Evolutionary conservation across 2,113 vertebrate genomes (phyloP), one percentile per base, ranked within the genome.

Genomic region (Gobius niger): DNA sequence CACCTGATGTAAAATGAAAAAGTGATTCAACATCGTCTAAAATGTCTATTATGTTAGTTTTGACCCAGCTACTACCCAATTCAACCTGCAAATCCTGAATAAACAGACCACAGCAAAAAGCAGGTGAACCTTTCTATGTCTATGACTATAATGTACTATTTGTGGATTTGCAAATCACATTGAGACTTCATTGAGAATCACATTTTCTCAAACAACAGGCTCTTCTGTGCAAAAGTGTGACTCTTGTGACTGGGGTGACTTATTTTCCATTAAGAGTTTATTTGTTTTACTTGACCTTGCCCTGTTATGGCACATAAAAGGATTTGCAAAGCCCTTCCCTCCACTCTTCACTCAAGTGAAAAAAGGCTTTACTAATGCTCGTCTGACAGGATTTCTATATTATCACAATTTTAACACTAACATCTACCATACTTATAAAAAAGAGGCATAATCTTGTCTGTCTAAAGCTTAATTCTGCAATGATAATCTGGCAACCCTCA

Each of bases 401-500:
- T 60, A 47, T 72, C 42, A 78, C 47, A 77, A 72, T 65, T 34
- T 42, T 49, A 34, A 52, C 24, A 63, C 16, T 65, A 18, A 53
- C 65, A 64, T 56, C 2, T 44, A 16, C 12, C 44, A 46, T n/a
- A 18, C 18, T 18, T 52, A 16, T 9, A 52, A 34, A 4, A 34
- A 34, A 34, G 70, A 42, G 53, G 51, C 50, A 54, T 65, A 61
- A 62, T 34, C 24, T 34, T 12, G 6, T 50, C 34, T 57, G 66
- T 70, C 66, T 52, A 65, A 77, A 69, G 63, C 70, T 62, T 76
- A 63, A 63, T 78, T 73, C 12, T 41, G 79, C 59, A 69, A 67
- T 61, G 68, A 76, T 80, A 72, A 75, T 73, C 70, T 67, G 68
- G 59, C 57, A 65, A 73, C 63, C 72, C 70, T 82, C 68, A 57